Base-by-base conservation (phyloP, 92 coral and sea anemone species). In the Anthopleura xanthogrammica region DNA sequence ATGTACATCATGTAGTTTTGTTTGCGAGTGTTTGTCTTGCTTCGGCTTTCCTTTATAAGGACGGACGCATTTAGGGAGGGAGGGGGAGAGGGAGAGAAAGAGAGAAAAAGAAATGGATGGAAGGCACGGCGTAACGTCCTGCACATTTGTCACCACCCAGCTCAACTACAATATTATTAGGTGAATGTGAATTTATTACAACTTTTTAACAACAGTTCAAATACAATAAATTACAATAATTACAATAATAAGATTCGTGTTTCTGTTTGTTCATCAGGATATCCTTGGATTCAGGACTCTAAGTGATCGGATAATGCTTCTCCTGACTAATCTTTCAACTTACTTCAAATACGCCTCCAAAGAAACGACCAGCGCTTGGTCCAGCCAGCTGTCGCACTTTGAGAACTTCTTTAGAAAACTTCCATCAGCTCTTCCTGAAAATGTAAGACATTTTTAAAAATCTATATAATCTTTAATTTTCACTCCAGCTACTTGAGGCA, bases 331-430 rank as follows among this genome's bases (percentile, higher is more conserved):
- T 84, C 83, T 95, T 64, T 87, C 94, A 36, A 89, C 94, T 29
- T 95, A 95, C 77, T 89, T 95, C 82, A 85, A 87, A 72, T 83
- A 90, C 83, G 98, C 97, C 12, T 94, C 97, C 3, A 91, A 94
- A 77, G 96, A 95, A 86, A 97, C 98, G 13, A 91, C 94, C 24
- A 94, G 95, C 56, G 97, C 97, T 74, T 95, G 98, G 98, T 91
- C 94, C 77, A 94, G 98, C 85, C 98, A 95, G 91, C 90, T 95
- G 83, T 88, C 98, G 22, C 97, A 95, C 87, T 95, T 95, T 73
- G 94, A 92, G 82, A 92, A 95, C 75, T 95, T 95, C 84, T 95
- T 95, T 70, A 92, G 97, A 79, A 95, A 95, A 79, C 93, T 95
- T 3, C 96, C 98, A 13, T 89, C 97, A 0, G 97, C 86, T 23